phyloP scores from a whole-genome alignment of 1,140 invertebrate genomes.

The Chironomus striatipennis region DNA sequence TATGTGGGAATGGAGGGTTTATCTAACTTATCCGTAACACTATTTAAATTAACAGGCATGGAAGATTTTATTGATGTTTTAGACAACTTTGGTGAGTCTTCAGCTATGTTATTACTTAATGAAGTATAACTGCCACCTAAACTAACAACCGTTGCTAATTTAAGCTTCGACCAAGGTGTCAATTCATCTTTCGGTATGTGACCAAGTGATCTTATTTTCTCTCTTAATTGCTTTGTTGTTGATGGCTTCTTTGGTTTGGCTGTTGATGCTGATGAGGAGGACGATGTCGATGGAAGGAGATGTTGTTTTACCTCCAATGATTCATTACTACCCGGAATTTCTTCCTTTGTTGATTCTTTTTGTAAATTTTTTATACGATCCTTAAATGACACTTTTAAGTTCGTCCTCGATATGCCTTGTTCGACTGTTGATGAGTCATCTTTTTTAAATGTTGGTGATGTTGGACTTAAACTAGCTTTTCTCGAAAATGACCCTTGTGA shows the following conservation, averaged over 20 bases:
- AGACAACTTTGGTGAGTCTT: constrained; percentile 26
- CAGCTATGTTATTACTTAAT: constrained; percentile 28
- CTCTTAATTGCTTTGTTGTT: constrained; percentile 13
- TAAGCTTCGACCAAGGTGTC: constrained; percentile 39
- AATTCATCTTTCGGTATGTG: constrained; percentile 16
- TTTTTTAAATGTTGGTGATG: constrained; percentile 1
- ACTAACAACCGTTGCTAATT: constrained; percentile 37
- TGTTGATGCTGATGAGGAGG: not conserved
- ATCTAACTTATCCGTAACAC: not conserved
- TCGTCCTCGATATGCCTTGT: not conserved
- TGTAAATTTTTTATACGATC: constrained; percentile 25
- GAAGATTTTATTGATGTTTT: constrained; percentile 18
- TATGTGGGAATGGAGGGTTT: not conserved
- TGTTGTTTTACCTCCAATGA: constrained; percentile 24
- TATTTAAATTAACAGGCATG: constrained; percentile 5
- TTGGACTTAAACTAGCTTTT: constrained; percentile 16
- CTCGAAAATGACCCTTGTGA: constrained; percentile 16
- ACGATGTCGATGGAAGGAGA: constrained; percentile 19
- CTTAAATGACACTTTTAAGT: constrained; percentile 25
- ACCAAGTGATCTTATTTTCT: not conserved
- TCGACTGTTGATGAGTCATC: not conserved
- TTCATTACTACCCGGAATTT: not conserved
- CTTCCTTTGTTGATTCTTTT: constrained; percentile 1
- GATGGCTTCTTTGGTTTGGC: constrained; percentile 17
- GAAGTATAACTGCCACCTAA: constrained; percentile 35